Evolutionary conservation across 2,888 invertebrate genomes (phyloP).

Genomic region (Napeogenes sylphis): DNA sequence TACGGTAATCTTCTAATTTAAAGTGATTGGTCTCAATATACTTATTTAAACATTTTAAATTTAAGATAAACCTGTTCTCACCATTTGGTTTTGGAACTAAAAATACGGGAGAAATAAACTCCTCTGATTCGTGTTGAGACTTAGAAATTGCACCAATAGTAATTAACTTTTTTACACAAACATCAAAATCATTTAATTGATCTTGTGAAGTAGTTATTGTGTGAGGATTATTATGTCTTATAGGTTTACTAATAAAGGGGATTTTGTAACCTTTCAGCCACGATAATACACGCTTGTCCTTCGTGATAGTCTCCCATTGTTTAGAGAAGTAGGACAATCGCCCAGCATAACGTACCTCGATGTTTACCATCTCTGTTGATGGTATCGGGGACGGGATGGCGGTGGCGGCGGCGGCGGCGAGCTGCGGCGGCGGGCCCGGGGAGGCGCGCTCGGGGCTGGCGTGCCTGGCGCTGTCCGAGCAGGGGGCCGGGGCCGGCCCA

Average conservation of each 20-base stretch:
- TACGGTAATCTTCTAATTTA: constrained; percentile 23
- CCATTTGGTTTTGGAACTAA: constrained; percentile 25
- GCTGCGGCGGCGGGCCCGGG: neutral
- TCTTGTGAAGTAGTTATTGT: neutral
- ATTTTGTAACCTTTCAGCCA: constrained; percentile 24
- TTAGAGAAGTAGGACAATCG: constrained; percentile 14
- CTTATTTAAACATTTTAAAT: constrained; percentile 22
- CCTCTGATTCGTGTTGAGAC: neutral
- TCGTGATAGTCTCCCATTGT: constrained; percentile 11
- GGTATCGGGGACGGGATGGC: too few species aligned
- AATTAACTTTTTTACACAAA: neutral
- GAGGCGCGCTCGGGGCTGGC: constrained; percentile 1
- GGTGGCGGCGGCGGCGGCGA: neutral
- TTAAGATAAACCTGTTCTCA: constrained; percentile 20
- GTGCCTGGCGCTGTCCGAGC: neutral
- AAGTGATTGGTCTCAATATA: constrained; percentile 20
- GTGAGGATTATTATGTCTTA: neutral
- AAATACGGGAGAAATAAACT: constrained; percentile 23
- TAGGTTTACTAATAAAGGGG: constrained; percentile 4
- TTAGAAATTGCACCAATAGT: neutral
- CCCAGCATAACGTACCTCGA: constrained; percentile 13
- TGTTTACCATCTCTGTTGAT: neutral
- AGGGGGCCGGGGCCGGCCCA: too few species aligned
- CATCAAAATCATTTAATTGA: neutral
- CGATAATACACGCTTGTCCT: constrained; percentile 12